Base-by-base conservation (phyloP, 2,888 invertebrate genomes). In the Drosophila longiperda region DNA sequence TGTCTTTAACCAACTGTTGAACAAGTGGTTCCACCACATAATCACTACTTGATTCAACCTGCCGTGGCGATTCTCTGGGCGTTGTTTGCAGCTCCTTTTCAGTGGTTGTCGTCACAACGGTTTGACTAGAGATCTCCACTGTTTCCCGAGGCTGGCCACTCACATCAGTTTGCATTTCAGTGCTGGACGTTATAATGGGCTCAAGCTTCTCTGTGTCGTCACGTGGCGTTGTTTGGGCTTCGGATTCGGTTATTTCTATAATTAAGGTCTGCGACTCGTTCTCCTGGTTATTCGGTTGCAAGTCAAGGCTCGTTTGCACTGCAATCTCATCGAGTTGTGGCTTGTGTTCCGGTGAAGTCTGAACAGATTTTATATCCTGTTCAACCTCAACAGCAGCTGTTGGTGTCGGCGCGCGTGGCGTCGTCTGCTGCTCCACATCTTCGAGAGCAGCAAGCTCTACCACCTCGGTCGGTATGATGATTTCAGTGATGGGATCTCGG, bases 391-490 rank as follows among this genome's bases (percentile, higher is more conserved):
- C 29, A 9, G 59, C 57, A n/a, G 58, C 59, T 29, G 58, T 42
- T 0, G 78, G 76, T 3, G 70, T 55, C 15, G 87, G 80, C 29
- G 63, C 81, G 6, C 91, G 87, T 9, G 95, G 95, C 17, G 94
- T 94, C 6, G 96, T 96, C 93, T 97, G 96, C 61, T 93, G 93
- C 74, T 94, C 93, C 45, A 87, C 91, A 76, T 93, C 93, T 49
- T 92, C 91, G 3, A 92, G 85, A 58, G 92, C 88, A 2, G 91
- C 91, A 9, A 93, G 80, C 70, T 93, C 93, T 34, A 94, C 92
- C 4, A 93, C 91, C 80, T 93, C 93, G 12, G 91, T 91, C 12
- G 90, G 90, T 66, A 92, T 92, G 17, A 92, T 86, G 5, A 96
- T 93, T 60, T 95, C 94, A 68, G 93, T 94, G 20, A 94, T 93